Evolutionary conservation across 2,113 vertebrate genomes (phyloP).

Genomic region (Grammomys surdaster): DNA sequence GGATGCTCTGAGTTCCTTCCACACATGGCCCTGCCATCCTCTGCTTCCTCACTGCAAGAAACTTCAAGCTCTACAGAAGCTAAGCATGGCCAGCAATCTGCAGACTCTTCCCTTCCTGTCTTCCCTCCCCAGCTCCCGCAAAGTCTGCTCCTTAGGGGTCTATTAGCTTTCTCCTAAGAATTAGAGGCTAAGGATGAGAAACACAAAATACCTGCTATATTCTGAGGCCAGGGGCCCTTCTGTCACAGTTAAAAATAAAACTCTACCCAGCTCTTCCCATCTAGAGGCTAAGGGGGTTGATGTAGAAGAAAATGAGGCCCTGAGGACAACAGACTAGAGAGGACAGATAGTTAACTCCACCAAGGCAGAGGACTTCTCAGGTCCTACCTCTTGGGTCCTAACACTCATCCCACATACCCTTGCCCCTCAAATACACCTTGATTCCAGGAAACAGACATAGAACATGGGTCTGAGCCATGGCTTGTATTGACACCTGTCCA

Average conservation of each 20-base stretch:
- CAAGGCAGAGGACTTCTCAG: neutral
- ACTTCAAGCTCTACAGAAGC: neutral
- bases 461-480: neutral
- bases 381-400: neutral
- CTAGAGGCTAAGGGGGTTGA: neutral
- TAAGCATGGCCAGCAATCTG: neutral
- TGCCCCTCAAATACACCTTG: constrained; percentile 14
- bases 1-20: constrained; percentile 50
- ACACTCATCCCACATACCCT: neutral
- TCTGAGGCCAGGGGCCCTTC: constrained; percentile 71
- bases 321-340: neutral
- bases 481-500: constrained; percentile 32
- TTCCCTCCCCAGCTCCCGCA: neutral
- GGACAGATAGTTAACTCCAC: neutral
- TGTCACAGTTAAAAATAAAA: constrained; percentile 82
- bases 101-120: neutral
- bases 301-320: constrained; percentile 50
- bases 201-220: neutral
- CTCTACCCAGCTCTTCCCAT: constrained; percentile 69
- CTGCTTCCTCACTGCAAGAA: neutral
- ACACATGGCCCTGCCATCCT: neutral
- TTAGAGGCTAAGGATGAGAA: neutral
- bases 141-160: neutral
- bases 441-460: neutral
- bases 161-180: constrained; percentile 31